Percentiles rank a stretch among this genome's conserved stretches.
Conservation (phyloP, 2,888 invertebrate genomes). For the Sturmia bella region DNA sequence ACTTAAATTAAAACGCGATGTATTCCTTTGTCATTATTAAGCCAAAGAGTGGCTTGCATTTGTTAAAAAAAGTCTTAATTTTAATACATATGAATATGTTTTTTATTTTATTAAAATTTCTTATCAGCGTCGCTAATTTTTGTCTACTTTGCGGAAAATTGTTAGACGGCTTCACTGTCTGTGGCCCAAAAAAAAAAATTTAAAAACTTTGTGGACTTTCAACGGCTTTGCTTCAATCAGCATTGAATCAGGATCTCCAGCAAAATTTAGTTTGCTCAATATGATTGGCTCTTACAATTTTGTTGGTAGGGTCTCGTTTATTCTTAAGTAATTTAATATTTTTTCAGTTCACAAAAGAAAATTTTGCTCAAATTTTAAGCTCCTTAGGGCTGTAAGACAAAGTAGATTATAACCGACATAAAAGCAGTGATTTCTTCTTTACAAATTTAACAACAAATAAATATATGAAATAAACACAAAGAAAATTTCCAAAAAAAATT, state of each 20-base stretch:
- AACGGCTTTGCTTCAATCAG: not conserved
- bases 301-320: not conserved
- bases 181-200: too few relatives aligned
- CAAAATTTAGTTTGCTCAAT: constrained; percentile 10
- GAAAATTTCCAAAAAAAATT: not conserved
- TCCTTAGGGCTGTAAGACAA: constrained; percentile 30
- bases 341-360: not conserved
- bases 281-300: constrained; percentile 13
- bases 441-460: constrained; percentile 1
- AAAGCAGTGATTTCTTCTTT: not conserved
- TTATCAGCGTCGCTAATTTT: too few relatives aligned
- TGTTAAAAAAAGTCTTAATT: too few relatives aligned
- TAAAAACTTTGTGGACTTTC: too few relatives aligned
- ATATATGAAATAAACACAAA: not conserved
- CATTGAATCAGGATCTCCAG: not conserved
- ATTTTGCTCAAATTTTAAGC: constrained; percentile 29
- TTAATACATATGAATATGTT: too few relatives aligned
- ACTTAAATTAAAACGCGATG: too few relatives aligned
- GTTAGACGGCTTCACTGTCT: too few relatives aligned
- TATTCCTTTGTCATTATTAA: too few relatives aligned
- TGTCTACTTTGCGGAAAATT: too few relatives aligned
- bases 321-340: not conserved
- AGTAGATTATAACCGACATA: constrained; percentile 19
- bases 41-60: too few relatives aligned
- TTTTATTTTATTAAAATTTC: too few relatives aligned